Evolutionary conservation across 2,888 invertebrate species (phyloP), one percentile per base, ranked within the genome.

Genomic region (Hydrotaea cyrtoneurina): DNA sequence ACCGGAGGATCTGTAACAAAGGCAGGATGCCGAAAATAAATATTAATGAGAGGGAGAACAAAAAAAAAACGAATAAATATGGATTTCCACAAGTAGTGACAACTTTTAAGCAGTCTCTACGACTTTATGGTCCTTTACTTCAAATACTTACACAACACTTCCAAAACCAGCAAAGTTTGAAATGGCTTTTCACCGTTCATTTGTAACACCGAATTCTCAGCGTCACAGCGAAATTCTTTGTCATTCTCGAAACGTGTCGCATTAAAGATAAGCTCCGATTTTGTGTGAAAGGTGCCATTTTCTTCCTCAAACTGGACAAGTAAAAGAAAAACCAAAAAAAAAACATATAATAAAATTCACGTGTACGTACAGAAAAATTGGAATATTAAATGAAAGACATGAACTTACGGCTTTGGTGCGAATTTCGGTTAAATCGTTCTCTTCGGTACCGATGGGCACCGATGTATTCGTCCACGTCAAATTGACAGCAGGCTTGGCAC

Each of bases 381-480:
- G 4, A 5, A 36, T 8, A 36, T 36, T 8, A 5, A 36, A 8
- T 2, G 13, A 39, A 11, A 39, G 31, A 10, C 11, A 72, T 13
- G n/a, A 11, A 92, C 93, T 93, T 91, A 94, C 94, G 90, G 91
- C 91, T 90, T 92, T 92, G 11, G 92, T 91, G 73, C 93, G 91
- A 26, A 91, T 91, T 87, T 91, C 90, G 2, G 91, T 92, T 17
- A 90, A 73, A 43, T 89, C 89, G 85, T 92, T 91, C 76, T 90
- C 90, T 77, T 88, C 89, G 13, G 90, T 88, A 75, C 88, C 88
- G 71, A 92, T 90, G 11, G 87, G 90, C n/a, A 86, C 66, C 0
- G 96, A 95, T 19, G 96, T 95, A 91, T 98, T 98, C 93, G 94
- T 96, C 98, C 98, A 98, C 80, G 96, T 95, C 82, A 98, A 94